These are phyloP conservation scores for Thera obeliscata DNA, from an alignment of 2,888 invertebrate species.

Conservation along the genomic window DNA sequence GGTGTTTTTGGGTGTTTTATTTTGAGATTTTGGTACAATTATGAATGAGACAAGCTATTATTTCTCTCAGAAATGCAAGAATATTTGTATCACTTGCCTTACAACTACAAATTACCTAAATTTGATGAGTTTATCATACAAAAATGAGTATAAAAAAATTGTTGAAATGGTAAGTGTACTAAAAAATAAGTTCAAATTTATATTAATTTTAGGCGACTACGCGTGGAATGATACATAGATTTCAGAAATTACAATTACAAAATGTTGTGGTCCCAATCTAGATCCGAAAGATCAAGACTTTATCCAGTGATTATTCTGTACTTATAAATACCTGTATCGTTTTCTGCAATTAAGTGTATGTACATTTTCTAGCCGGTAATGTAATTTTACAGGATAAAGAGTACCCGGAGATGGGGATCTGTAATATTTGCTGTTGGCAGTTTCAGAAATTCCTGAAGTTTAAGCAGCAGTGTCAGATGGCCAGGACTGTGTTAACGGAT, in stretches of 20 bases:
- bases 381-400: conserved; percentile 46
- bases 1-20: too few relatives aligned
- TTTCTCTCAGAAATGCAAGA: conserved; percentile 15
- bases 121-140: conserved; percentile 51
- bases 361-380: conserved; percentile 8
- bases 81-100: conserved; percentile 58
- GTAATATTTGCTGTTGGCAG: conserved; percentile 55
- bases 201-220: too few relatives aligned
- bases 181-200: too few relatives aligned
- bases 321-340: too few relatives aligned
- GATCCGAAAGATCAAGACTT: too few relatives aligned
- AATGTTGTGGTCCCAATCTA: too few relatives aligned
- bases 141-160: conserved; percentile 49
- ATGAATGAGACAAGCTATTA: conserved; percentile 10
- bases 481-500: conserved; percentile 43
- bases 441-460: conserved; percentile 56
- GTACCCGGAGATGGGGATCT: conserved; percentile 46
- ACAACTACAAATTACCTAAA: conserved; percentile 45
- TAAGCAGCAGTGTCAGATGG: conserved; percentile 52
- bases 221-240: too few relatives aligned
- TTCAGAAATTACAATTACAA: too few relatives aligned
- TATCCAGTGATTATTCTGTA: too few relatives aligned
- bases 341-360: too few relatives aligned
- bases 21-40: background rate
- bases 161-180: conserved; percentile 49